phyloP scores from a whole-genome alignment of 92 coral and sea anemone species.

The Parazoanthus atlanticus region DNA sequence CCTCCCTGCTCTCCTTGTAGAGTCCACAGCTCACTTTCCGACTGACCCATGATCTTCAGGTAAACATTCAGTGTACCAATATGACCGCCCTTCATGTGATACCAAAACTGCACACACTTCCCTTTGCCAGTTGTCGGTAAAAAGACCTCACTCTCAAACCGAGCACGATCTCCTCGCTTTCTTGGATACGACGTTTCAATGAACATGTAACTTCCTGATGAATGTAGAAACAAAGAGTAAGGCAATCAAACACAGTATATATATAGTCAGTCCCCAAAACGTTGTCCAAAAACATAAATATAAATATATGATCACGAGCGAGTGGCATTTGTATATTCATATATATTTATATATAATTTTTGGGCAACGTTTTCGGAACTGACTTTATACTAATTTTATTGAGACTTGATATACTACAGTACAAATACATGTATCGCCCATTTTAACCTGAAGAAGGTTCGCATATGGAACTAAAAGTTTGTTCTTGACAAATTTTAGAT shows the following conservation, averaged over 20 bases:
- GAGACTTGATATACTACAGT: no score
- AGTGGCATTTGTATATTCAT: no score
- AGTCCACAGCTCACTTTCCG: slow-evolving; percentile 86
- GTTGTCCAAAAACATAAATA: no score
- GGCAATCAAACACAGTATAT: background rate
- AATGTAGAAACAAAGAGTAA: background rate
- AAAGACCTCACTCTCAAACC: slow-evolving; percentile 86
- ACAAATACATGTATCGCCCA: no score
- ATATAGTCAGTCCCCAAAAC: no score
- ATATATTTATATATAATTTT: no score
- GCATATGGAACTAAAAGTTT: no score
- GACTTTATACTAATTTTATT: no score
- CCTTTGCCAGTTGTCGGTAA: slow-evolving; percentile 81
- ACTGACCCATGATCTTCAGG: slow-evolving; percentile 82
- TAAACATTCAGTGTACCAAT: slow-evolving; percentile 80
- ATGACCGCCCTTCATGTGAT: slow-evolving; percentile 88
- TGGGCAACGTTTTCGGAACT: no score
- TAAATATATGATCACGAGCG: no score
- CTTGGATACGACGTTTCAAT: slow-evolving; percentile 90
- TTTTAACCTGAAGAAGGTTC: no score
- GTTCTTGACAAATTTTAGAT: no score
- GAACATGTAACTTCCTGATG: slow-evolving; percentile 83
- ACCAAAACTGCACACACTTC: slow-evolving; percentile 90
- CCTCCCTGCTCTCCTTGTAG: slow-evolving; percentile 65
- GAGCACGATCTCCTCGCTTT: slow-evolving; percentile 92